A percentile compares a stretch with the other conserved stretches of the same genome.
phyloP scores from a whole-genome alignment of 2,113 vertebrate genomes.

The Erythrocercus mccallii region DNA sequence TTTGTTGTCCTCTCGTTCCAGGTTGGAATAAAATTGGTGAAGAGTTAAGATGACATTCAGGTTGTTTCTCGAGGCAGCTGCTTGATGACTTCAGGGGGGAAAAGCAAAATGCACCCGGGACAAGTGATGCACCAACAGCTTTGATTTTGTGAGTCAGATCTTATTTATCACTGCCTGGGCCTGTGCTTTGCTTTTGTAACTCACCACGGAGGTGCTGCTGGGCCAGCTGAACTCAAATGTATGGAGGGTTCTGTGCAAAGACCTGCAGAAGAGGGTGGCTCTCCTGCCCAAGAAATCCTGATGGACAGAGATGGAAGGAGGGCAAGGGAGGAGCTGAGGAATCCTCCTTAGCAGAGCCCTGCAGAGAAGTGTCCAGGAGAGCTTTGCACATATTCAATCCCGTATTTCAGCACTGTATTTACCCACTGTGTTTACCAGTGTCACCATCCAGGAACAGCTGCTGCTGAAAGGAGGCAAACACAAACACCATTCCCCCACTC shows the following conservation, averaged over 20 bases:
- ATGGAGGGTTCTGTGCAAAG: neutral
- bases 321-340: neutral
- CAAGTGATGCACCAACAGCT: neutral
- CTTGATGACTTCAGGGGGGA: neutral
- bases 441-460: neutral
- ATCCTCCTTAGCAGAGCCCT: neutral
- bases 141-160: neutral
- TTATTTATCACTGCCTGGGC: neutral
- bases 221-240: neutral
- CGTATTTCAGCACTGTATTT: neutral
- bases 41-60: neutral
- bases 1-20: neutral
- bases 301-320: neutral
- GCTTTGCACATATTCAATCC: neutral
- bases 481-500: neutral
- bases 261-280: neutral
- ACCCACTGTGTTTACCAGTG: neutral
- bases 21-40: neutral
- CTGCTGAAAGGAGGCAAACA: neutral
- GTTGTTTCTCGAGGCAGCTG: neutral
- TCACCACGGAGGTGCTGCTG: too few species aligned
- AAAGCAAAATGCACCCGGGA: neutral
- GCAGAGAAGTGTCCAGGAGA: neutral
- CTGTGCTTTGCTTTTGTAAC: neutral
- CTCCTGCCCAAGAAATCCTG: neutral